Evolutionary conservation across 1,140 invertebrate species (phyloP).

Genomic region (Schlechtendalia chinensis): DNA sequence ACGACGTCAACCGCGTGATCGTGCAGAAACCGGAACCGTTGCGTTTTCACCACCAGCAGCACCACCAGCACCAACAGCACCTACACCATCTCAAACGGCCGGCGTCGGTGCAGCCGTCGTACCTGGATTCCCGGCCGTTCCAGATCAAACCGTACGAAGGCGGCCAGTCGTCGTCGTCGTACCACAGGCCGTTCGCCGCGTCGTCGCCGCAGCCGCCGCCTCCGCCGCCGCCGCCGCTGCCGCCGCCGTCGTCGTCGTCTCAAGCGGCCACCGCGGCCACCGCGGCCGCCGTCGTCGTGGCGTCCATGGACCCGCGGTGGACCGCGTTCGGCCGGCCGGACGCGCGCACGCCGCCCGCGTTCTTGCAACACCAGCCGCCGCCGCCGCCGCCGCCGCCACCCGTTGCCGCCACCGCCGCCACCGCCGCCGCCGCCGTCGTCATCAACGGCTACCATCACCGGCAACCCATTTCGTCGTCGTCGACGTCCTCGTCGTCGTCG

Average conservation of each 20-base stretch:
- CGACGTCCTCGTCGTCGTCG: neutral
- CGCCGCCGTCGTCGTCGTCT: neutral
- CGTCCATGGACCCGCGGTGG: slow-evolving; percentile 31
- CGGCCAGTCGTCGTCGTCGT: slow-evolving; percentile 20
- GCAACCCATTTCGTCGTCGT: neutral
- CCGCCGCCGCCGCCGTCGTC: neutral
- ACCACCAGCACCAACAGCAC: neutral
- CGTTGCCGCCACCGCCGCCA: neutral
- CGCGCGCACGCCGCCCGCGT: slow-evolving; percentile 25
- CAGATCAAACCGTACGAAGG: slow-evolving; percentile 34
- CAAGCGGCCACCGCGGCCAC: neutral
- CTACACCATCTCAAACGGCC: slow-evolving; percentile 6
- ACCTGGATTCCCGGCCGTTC: slow-evolving; percentile 38
- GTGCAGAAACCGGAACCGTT: slow-evolving; percentile 41
- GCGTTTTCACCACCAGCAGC: slow-evolving; percentile 12
- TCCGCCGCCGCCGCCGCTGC: neutral
- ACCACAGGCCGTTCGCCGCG: slow-evolving; percentile 30
- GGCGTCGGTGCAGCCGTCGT: slow-evolving; percentile 39
- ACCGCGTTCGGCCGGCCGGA: neutral
- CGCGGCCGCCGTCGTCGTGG: neutral
- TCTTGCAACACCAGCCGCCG: neutral
- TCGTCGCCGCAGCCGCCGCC: neutral
- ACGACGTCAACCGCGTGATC: slow-evolving; percentile 21
- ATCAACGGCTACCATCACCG: slow-evolving; percentile 1
- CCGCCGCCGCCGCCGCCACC: neutral